A percentile compares a stretch with the other conserved stretches of the same genome.
Evolutionary conservation across 2,797 vertebrate species (phyloP).

Genomic region (Antennarius maculatus): DNA sequence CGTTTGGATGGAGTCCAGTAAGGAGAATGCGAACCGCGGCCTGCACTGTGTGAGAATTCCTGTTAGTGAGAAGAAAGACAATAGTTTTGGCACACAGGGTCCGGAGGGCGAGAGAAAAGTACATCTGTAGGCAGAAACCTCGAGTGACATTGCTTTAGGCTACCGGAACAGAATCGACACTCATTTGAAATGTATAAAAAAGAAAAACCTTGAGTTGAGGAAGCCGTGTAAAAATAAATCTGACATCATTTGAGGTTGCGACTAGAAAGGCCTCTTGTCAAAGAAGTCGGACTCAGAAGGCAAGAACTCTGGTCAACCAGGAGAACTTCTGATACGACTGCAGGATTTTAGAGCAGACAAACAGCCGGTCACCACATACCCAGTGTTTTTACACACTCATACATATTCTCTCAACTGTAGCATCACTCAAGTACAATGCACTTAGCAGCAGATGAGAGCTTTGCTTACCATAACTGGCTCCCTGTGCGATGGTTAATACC

Average conservation of each 20-base stretch:
- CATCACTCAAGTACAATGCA: slow-evolving; percentile 16
- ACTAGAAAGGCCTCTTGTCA: neutral
- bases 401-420: slow-evolving; percentile 7
- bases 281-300: neutral
- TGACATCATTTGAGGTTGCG: slow-evolving; percentile 1
- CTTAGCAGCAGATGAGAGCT: slow-evolving; percentile 44
- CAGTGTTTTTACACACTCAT: neutral
- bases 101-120: neutral
- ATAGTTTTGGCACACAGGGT: slow-evolving; percentile 17
- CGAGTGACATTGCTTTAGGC: slow-evolving; percentile 26
- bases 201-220: neutral
- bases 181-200: neutral
- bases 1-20: slow-evolving; percentile 32
- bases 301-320: neutral
- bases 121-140: slow-evolving; percentile 22
- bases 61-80: slow-evolving; percentile 28
- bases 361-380: neutral
- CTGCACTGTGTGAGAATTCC: slow-evolving; percentile 16
- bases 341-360: neutral
- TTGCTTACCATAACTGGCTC: slow-evolving; percentile 40
- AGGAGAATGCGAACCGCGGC: slow-evolving; percentile 11
- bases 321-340: slow-evolving; percentile 11
- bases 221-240: slow-evolving; percentile 15
- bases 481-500: slow-evolving; percentile 60
- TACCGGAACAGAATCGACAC: slow-evolving; percentile 1